These are phyloP conservation scores for Pituophis catenifer DNA, from an alignment of 2,113 vertebrate genomes.

Conservation along the genomic window DNA sequence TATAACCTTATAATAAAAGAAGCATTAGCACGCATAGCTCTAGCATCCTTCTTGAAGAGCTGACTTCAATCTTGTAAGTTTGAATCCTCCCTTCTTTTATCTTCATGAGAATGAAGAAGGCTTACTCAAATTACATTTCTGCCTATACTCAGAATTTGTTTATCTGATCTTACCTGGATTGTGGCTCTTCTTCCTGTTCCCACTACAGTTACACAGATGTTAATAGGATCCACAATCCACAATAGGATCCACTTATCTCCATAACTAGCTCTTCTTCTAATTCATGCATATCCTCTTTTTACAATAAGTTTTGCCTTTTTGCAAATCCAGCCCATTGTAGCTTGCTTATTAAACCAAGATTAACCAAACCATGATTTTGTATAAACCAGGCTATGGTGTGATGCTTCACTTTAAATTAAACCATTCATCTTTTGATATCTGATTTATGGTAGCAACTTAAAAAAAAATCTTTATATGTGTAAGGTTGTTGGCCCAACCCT, in stretches of 20 bases:
- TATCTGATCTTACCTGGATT: neutral
- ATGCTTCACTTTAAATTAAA: neutral
- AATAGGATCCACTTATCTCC: neutral
- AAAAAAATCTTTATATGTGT: neutral
- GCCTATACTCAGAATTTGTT: neutral
- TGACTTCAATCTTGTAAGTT: neutral
- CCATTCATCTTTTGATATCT: neutral
- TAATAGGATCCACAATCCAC: neutral
- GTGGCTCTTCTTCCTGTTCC: neutral
- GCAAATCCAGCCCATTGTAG: neutral
- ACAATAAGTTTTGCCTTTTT: neutral
- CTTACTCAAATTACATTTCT: neutral
- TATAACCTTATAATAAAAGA: neutral
- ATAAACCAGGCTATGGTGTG: neutral
- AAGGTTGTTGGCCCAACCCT: neutral
- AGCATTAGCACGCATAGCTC: neutral
- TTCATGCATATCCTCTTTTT: neutral
- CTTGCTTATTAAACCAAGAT: neutral
- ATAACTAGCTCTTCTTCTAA: neutral
- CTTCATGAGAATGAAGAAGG: neutral
- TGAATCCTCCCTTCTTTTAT: neutral
- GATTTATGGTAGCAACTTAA: neutral
- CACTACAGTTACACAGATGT: neutral
- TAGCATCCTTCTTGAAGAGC: neutral
- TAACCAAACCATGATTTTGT: neutral